Base-by-base conservation (phyloP, 2,888 invertebrate species). In the Apodemia zela region DNA sequence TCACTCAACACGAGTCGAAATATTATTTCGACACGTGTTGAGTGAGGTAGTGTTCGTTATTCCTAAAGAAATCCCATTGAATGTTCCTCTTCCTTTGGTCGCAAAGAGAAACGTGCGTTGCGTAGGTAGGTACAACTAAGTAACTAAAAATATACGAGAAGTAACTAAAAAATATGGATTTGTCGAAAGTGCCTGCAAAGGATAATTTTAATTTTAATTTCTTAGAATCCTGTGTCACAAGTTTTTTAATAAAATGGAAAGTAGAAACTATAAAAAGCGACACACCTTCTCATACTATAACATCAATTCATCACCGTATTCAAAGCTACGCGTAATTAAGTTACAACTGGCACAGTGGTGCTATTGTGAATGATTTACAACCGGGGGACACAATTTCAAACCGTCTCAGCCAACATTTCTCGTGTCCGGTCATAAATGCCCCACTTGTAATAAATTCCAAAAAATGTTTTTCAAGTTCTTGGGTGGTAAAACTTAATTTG, bases 351-450 rank as follows among this genome's bases (percentile, higher is more conserved):
- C 47, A 62, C 59, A 63, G 51, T 33, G 58, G 63, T 65, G 54
- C 49, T 62, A 68, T 67, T 71, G 68, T 69, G 65, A 66, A 68
- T 73, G 75, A 77, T 77, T 78, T 76, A 78, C 70, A 71, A 71
- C 35, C 58, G 29, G 65, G 69, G 72, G 72, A 70, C 71, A 69
- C 67, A 66, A 70, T 74, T 71, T 69, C 68, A 70, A 69, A 66
- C 61, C 60, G 69, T 64, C 64, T 69, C 64, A 62, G 65, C 66
- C 65, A 68, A 69, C 68, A 67, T 69, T 71, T 68, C 68, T 67
- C 67, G 72, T 74, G 73, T 72, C 71, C 73, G 71, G 71, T 73
- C 72, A 69, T 75, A 73, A 75, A 75, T 68, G 69, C 66, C 63
- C 69, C 63, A 72, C 67, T 69, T 68, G 69, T 69, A 66, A 69